Conservation (phyloP, 2,888 invertebrate species). For the Epistrophella euchroma region DNA sequence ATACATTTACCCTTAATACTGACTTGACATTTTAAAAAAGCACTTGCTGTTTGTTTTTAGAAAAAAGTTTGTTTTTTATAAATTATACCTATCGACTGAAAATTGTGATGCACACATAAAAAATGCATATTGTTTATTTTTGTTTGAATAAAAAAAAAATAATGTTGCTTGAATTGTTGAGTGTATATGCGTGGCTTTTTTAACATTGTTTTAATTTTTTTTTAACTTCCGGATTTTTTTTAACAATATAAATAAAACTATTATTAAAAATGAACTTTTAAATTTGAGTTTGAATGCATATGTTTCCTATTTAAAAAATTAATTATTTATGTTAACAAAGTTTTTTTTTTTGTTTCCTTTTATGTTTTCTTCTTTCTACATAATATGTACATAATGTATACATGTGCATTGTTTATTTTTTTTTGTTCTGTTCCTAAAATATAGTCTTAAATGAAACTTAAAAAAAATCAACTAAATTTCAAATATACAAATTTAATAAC, state of each 20-base stretch:
- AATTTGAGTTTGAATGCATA: slow-evolving; percentile 64
- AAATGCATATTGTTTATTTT: slow-evolving; percentile 4
- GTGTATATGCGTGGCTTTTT: slow-evolving; percentile 58
- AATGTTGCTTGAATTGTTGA: slow-evolving; percentile 63
- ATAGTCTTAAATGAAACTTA: slow-evolving; percentile 56
- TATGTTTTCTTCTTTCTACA: neutral
- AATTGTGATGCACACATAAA: slow-evolving; percentile 38
- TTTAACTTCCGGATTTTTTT: slow-evolving; percentile 20
- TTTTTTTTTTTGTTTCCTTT: slow-evolving; percentile 27
- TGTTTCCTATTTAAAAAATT: slow-evolving; percentile 58
- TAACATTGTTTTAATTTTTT: slow-evolving; percentile 27
- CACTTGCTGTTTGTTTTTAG: slow-evolving; percentile 20
- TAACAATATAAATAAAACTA: neutral
- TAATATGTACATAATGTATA: slow-evolving; percentile 21
- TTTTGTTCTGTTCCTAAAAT: slow-evolving; percentile 38
- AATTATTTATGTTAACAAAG: slow-evolving; percentile 24
- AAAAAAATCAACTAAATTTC: slow-evolving; percentile 30
- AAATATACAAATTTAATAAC: slow-evolving; percentile 62
- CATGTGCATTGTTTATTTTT: slow-evolving; percentile 34
- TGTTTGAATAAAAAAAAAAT: neutral
- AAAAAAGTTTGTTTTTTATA: neutral
- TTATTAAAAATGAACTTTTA: slow-evolving; percentile 6
- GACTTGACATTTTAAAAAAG: neutral
- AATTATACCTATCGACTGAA: slow-evolving; percentile 2
- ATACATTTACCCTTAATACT: neutral